Evolutionary conservation across 1,140 invertebrate species (phyloP).

Genomic region (Sitodiplosis mosellana): DNA sequence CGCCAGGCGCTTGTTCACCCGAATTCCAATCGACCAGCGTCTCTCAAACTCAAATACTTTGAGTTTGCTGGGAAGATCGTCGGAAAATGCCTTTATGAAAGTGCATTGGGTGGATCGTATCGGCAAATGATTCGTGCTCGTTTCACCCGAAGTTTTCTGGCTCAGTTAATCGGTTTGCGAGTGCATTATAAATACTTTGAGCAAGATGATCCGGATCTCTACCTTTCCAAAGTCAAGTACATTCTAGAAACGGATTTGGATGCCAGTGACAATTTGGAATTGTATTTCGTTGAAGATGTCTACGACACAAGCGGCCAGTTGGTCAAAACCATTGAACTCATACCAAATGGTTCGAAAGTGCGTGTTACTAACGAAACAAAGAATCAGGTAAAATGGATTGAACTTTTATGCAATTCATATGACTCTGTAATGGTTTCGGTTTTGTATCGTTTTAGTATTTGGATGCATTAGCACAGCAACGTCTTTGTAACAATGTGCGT

Average conservation of each 20-base stretch:
- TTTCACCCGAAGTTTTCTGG: conserved; percentile 83
- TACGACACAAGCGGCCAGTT: conserved; percentile 64
- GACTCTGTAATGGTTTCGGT: background rate
- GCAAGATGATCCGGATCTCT: conserved; percentile 86
- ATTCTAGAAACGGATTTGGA: conserved; percentile 77
- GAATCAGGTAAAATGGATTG: conserved; percentile 11
- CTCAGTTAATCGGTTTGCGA: conserved; percentile 79
- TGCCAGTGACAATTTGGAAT: conserved; percentile 50
- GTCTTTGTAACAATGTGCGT: conserved; percentile 59
- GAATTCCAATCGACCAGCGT: conserved; percentile 50
- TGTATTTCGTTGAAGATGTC: conserved; percentile 77
- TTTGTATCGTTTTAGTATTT: conserved; percentile 40
- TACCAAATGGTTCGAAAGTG: conserved; percentile 47
- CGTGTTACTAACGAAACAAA: conserved; percentile 23
- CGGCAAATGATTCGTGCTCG: conserved; percentile 74
- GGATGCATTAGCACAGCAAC: conserved; percentile 76
- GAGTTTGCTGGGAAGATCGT: conserved; percentile 88
- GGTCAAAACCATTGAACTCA: conserved; percentile 51
- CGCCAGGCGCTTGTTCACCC: conserved; percentile 77
- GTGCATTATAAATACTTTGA: conserved; percentile 95
- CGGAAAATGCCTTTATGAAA: conserved; percentile 64
- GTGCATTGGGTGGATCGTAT: conserved; percentile 70
- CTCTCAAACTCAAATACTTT: conserved; percentile 72
- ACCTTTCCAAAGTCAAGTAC: conserved; percentile 80
- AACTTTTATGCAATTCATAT: background rate